These are phyloP conservation scores for Flexamia atlantica DNA, from an alignment of 2,888 invertebrate genomes.

Conservation along the genomic window DNA sequence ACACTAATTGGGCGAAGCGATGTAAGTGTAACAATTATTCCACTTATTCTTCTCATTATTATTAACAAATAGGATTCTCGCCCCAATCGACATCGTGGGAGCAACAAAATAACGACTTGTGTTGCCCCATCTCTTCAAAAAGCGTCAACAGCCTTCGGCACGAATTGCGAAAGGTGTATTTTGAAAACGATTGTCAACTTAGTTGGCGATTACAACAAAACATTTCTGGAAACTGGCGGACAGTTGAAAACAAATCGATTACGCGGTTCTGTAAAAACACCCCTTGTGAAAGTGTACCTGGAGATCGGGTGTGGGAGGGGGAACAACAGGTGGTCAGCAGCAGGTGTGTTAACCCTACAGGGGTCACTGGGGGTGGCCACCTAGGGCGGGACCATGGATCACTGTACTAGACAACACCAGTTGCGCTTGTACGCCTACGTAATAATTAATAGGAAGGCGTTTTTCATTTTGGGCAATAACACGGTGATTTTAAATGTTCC, in stretches of 20 bases:
- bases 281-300: neutral
- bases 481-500: too few species aligned
- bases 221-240: neutral
- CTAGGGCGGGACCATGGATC: neutral
- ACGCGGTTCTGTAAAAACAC: neutral
- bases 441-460: neutral
- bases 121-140: too few species aligned
- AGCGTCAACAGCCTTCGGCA: neutral
- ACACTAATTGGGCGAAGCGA: too few species aligned
- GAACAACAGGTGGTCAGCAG: conserved; percentile 2
- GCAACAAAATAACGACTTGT: too few species aligned
- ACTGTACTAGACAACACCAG: neutral
- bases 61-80: too few species aligned
- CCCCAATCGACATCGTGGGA: too few species aligned
- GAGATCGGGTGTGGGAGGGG: neutral
- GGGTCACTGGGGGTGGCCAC: neutral
- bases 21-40: too few species aligned
- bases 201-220: neutral
- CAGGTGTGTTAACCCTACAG: neutral
- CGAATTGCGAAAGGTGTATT: neutral
- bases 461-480: neutral
- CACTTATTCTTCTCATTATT: too few species aligned
- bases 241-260: neutral
- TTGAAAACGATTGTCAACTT: too few species aligned
- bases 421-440: neutral